Base-by-base conservation (phyloP, 1,140 invertebrate species). In the Microplitis demolitor region DNA sequence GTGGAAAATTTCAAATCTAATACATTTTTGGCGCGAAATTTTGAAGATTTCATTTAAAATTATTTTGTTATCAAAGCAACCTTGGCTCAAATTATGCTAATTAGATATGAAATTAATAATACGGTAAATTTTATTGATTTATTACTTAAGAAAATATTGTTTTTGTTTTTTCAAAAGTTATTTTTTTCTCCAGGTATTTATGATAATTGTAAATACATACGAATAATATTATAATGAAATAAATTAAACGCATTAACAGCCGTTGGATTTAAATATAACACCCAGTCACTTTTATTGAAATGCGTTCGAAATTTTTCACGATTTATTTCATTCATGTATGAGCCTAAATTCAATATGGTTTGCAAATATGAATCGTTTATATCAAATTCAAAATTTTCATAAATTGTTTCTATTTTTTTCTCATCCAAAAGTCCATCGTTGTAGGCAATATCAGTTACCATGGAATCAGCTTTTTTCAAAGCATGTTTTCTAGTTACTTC, bases 161-260 rank as follows among this genome's bases (percentile, higher is more conserved):
- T 24, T 24, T 24, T 24, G 24, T 24, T 24, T 24, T 24, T 24
- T 24, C 24, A 24, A 24, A 24, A 24, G 24, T 2, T 24, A 24
- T 24, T 24, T 2, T 24, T 24, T 24, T 24, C 24, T 24, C 24
- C 24, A 2, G 0, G 24, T 24, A 24, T 24, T 24, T 24, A 24
- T 24, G 2, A 24, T 24, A 24, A 24, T 24, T 24, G 24, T 24
- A 24, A 24, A 35, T 63, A 89, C 92, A 90, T 85, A 94, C 93
- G 92, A 77, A 96, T 95, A 78, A 92, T 94, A 79, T 96, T 95
- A 78, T 95, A 93, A 6, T 94, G 90, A 3, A 93, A 91, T 5
- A 93, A 93, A 79, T 96, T 96, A 83, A 92, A 95, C 1, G 94
- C 94, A 80, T 96, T 95, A 60, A 96, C 93, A 75, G 95, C 88